Conservation (phyloP, 2,888 invertebrate species). For the Tetramorium bicarinatum region DNA sequence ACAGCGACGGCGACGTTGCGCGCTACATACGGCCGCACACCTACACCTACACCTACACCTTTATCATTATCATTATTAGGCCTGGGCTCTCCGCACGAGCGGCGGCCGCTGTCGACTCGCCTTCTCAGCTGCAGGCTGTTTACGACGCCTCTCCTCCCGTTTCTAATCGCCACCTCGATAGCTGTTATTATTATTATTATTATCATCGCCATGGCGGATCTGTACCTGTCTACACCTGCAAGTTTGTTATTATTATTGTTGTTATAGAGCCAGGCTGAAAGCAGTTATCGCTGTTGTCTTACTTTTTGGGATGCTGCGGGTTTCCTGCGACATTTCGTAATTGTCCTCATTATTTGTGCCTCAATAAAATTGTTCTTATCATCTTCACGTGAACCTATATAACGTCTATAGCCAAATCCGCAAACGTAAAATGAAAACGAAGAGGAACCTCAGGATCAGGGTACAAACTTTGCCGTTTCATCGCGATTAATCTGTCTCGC, state of each 20-base stretch:
- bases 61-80: not conserved
- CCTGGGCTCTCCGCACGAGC: not conserved
- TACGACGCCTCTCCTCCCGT: not conserved
- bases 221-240: not conserved
- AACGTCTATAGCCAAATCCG: not conserved
- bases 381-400: not conserved
- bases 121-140: not conserved
- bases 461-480: not conserved
- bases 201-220: not conserved
- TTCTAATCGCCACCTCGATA: not conserved
- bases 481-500: conserved; percentile 11
- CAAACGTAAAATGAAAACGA: not conserved
- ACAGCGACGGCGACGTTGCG: conserved; percentile 20
- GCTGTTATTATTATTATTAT: not conserved
- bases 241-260: not conserved
- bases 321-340: not conserved
- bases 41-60: conserved; percentile 14
- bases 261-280: no score
- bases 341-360: not conserved
- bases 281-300: no score
- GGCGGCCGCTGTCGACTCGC: not conserved
- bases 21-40: conserved; percentile 12
- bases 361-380: not conserved
- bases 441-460: no score
- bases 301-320: no score